Evolutionary conservation across 2,888 invertebrate genomes (phyloP).

Genomic region (Strigamia crassipes): DNA sequence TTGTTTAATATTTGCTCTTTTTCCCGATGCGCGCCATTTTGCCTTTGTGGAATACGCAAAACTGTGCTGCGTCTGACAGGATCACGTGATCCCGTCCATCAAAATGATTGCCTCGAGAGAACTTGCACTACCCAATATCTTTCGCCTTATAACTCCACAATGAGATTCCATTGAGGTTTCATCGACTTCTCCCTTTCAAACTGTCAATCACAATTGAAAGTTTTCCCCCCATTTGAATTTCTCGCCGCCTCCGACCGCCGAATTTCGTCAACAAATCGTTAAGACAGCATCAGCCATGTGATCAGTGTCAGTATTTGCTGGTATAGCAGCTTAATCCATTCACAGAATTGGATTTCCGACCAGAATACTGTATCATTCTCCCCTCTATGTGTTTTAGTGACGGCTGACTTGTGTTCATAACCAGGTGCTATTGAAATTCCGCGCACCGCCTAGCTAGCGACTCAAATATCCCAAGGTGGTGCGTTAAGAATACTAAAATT

Average conservation of each 20-base stretch:
- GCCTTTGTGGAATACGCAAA: not conserved
- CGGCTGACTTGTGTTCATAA: slow-evolving; percentile 30
- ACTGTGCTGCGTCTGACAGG: slow-evolving; percentile 7
- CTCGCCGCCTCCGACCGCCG: not conserved
- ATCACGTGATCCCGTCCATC: slow-evolving; percentile 19
- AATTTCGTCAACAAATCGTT: not conserved
- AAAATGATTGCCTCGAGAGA: slow-evolving; percentile 9
- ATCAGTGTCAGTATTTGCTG: slow-evolving; percentile 6
- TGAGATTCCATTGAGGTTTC: slow-evolving; percentile 31
- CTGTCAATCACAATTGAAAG: slow-evolving; percentile 25
- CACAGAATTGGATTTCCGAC: slow-evolving; percentile 12
- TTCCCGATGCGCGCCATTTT: not conserved
- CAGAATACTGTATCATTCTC: slow-evolving; percentile 20
- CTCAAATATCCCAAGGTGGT: slow-evolving; percentile 25
- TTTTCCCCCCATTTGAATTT: not conserved
- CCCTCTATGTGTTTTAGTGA: slow-evolving; percentile 1
- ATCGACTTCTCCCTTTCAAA: slow-evolving; percentile 19
- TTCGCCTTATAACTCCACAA: slow-evolving; percentile 34
- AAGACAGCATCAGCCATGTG: not conserved
- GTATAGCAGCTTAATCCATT: not conserved
- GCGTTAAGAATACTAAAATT: slow-evolving; percentile 28
- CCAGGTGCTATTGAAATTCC: slow-evolving; percentile 17
- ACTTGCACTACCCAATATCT: slow-evolving; percentile 5
- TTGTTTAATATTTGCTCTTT: slow-evolving; percentile 14
- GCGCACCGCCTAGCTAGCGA: not conserved